A percentile compares a stretch with the other conserved stretches of the same genome.
Conservation (phyloP, 2,797 vertebrate species). For the Lacerta bilineata region DNA sequence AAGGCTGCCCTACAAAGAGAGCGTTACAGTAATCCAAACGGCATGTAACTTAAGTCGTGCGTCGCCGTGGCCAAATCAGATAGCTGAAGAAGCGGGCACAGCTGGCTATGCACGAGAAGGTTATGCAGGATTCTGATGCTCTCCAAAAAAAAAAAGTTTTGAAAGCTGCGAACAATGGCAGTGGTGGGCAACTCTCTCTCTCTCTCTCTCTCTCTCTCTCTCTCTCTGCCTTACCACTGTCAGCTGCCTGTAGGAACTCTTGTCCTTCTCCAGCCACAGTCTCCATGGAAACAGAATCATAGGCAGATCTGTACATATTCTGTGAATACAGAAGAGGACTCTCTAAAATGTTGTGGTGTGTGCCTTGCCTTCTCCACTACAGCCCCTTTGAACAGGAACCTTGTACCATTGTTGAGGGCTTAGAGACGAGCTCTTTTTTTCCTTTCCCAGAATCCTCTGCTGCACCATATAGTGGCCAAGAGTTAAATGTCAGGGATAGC, state of each 20-base stretch:
- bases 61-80: too few relatives aligned
- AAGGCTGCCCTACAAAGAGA: too few relatives aligned
- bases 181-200: background rate
- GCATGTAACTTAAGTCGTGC: too few relatives aligned
- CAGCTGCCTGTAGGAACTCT: background rate
- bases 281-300: slow-evolving; percentile 4
- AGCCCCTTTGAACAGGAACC: background rate
- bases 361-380: background rate
- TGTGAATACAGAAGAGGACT: background rate
- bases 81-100: too few relatives aligned
- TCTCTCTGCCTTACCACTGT: background rate
- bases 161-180: background rate
- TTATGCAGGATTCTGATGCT: background rate
- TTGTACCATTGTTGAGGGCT: background rate
- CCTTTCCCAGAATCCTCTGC: background rate
- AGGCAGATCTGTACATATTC: background rate
- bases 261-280: background rate
- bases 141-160: background rate
- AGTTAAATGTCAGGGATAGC: background rate
- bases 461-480: background rate
- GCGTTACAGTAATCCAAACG: too few relatives aligned
- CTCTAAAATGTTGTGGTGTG: background rate
- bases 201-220: too few relatives aligned
- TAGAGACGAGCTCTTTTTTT: background rate
- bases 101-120: too few relatives aligned